Base-by-base conservation (phyloP, 2,797 vertebrate genomes). In the Hipposideros larvatus region DNA sequence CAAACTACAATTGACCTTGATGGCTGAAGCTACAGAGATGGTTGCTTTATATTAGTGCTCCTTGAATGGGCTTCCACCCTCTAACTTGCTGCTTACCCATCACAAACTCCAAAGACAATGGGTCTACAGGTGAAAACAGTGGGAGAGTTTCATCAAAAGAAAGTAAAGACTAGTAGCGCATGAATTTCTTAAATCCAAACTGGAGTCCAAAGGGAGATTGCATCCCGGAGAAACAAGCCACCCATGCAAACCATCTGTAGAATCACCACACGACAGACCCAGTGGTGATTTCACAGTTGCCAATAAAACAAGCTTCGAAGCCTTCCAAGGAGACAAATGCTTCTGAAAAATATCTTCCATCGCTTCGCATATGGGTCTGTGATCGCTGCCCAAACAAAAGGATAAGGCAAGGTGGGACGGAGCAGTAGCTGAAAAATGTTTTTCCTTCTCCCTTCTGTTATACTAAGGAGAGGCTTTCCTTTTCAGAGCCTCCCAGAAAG, bases 241-340 rank as follows among this genome's bases (percentile, higher is more conserved):
- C 97, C 97, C 96, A 97, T 98, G 97, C 95, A 97, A 97, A 96
- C 97, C 98, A 98, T 98, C 98, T 98, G 97, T 97, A 98, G 96
- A 90, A 92, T 96, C 98, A 97, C 87, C 98, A 97, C 97, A 98
- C 53, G 96, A 96, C 98, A 98, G 96, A 98, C 96, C 96, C 98
- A 98, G 96, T 57, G 97, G 98, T 98, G 97, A 97, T 98, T 98
- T 98, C 97, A 97, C 41, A 97, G 96, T 93, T 98, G 98, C 97
- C 98, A 97, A 95, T 92, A 97, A 98, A 98, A 97, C 96, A 98
- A 97, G 96, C 96, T 92, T 97, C 0, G 16, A 90, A 95, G 92
- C 96, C 84, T 98, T 96, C 97, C 98, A 94, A 97, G 92, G 98
- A 98, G 96, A 97, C 89, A 97, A 98, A 96, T 51, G 77, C 57